A percentile compares a stretch with the other conserved stretches of the same genome.
Conservation (phyloP, 2,113 vertebrate genomes). For the Tylochromis polylepis region DNA sequence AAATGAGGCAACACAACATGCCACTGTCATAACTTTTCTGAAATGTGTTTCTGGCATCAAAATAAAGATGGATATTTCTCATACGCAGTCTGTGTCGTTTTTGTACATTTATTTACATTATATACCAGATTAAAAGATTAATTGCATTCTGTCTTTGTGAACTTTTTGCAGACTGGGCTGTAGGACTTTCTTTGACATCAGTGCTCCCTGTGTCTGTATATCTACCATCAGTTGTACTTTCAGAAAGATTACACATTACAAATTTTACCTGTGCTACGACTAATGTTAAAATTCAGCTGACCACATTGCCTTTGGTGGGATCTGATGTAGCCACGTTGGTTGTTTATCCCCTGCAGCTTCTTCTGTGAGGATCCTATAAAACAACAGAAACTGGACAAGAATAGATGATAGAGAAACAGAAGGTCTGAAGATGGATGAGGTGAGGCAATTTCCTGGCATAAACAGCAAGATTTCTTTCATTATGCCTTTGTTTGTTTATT, state of each 20-base stretch:
- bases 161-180: not conserved
- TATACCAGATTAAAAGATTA: not conserved
- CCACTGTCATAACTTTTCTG: not conserved
- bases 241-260: not conserved
- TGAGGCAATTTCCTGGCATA: slow-evolving; percentile 1
- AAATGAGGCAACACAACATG: not conserved
- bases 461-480: slow-evolving; percentile 32
- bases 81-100: not conserved
- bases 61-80: not conserved
- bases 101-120: not conserved
- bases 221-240: not conserved
- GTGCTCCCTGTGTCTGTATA: no score
- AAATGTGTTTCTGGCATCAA: not conserved
- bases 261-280: not conserved
- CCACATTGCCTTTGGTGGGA: not conserved
- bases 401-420: not conserved
- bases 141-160: not conserved
- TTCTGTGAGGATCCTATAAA: not conserved
- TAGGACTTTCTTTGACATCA: not conserved
- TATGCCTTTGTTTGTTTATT: slow-evolving; percentile 54
- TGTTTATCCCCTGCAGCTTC: not conserved
- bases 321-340: not conserved
- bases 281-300: not conserved
- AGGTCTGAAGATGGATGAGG: slow-evolving; percentile 15
- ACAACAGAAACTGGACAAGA: not conserved